A percentile compares a stretch with the other conserved stretches of the same genome.
Conservation (phyloP, 2,797 vertebrate species). For the Malurus leucopterus region DNA sequence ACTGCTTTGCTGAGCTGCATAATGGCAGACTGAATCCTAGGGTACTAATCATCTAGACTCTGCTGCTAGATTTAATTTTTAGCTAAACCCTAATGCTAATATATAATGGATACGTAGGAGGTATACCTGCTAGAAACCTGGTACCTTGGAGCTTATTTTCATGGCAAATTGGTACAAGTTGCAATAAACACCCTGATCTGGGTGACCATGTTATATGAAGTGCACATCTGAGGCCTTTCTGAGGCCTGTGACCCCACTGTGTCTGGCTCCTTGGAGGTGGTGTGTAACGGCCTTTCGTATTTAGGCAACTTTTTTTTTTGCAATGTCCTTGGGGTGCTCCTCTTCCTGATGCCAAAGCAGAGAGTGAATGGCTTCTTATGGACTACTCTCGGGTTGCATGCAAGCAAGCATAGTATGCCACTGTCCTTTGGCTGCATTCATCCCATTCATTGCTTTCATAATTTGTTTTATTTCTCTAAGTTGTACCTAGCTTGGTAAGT, state of each 20-base stretch:
- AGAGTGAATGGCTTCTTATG: neutral
- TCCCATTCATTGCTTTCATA: neutral
- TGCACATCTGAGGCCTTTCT: neutral
- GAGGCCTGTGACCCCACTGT: neutral
- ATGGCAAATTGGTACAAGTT: neutral
- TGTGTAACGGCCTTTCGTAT: neutral
- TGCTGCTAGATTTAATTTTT: neutral
- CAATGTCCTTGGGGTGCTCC: neutral
- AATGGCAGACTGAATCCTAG: neutral
- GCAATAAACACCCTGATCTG: neutral
- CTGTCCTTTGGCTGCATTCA: neutral
- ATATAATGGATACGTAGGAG: neutral
- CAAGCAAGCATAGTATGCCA: neutral
- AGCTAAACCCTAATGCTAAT: neutral
- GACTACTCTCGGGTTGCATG: neutral
- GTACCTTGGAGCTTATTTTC: neutral
- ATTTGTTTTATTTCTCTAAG: neutral
- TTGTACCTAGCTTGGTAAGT: neutral
- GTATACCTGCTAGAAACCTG: neutral
- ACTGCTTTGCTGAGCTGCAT: neutral
- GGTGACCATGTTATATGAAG: neutral
- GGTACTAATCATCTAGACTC: neutral
- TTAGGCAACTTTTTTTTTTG: neutral
- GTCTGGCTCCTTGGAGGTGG: neutral
- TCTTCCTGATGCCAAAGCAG: neutral